These are phyloP conservation scores for Euglossa dilemma DNA, from an alignment of 1,140 invertebrate species.

Conservation along the genomic window DNA sequence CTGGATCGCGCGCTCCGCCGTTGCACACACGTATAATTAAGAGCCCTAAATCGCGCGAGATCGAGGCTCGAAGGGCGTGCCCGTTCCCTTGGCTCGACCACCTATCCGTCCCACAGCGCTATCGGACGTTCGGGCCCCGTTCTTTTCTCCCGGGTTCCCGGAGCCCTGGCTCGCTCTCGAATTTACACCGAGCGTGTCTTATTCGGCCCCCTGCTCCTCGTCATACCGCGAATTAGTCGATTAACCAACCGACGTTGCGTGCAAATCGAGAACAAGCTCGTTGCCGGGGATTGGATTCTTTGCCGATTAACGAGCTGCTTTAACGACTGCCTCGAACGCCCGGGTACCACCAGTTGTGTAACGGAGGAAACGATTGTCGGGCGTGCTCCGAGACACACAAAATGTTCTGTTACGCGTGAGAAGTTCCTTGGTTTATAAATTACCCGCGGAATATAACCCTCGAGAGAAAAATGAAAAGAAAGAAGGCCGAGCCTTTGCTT, in stretches of 20 bases:
- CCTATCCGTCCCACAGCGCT: constrained; percentile 67
- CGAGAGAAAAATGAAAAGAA: too few species aligned
- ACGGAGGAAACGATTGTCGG: neutral
- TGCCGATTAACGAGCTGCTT: neutral
- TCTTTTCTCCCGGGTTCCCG: neutral
- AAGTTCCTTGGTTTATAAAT: neutral
- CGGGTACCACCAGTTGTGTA: neutral
- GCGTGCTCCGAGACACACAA: too few species aligned
- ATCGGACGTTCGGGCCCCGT: constrained; percentile 61
- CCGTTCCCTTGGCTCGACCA: constrained; percentile 53
- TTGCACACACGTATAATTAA: constrained; percentile 76
- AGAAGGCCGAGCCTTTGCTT: too few species aligned
- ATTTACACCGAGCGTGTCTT: constrained; percentile 47
- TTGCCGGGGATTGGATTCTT: constrained; percentile 36
- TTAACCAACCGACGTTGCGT: constrained; percentile 8
- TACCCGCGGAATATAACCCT: too few species aligned
- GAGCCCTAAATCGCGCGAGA: constrained; percentile 78
- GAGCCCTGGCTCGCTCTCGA: constrained; percentile 41
- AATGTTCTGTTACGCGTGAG: neutral
- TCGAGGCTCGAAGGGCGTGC: constrained; percentile 73
- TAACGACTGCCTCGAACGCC: constrained; percentile 2
- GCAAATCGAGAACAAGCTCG: constrained; percentile 29
- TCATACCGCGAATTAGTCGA: constrained; percentile 17
- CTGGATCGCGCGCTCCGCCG: constrained; percentile 63
- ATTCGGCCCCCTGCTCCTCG: constrained; percentile 15